Evolutionary conservation across 2,888 invertebrate genomes (phyloP).

Genomic region (Archips crataeganus): DNA sequence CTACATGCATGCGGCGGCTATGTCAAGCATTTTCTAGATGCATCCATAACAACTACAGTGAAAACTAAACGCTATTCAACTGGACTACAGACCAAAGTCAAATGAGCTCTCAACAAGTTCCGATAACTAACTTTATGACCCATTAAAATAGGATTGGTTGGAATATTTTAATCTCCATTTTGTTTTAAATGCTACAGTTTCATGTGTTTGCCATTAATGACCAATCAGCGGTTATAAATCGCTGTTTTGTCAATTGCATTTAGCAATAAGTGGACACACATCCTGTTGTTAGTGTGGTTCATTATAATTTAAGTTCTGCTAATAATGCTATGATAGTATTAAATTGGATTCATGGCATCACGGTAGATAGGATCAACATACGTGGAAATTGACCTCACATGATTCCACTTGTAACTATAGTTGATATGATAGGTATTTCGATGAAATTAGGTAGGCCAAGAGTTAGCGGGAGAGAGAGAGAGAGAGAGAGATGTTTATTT

Average conservation of each 20-base stretch:
- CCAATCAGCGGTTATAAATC: conserved; percentile 8
- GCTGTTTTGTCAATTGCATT: not conserved
- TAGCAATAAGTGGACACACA: not conserved
- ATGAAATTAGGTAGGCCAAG: too few relatives aligned
- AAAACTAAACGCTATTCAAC: not conserved
- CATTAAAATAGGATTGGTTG: conserved; percentile 10
- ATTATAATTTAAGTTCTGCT: not conserved
- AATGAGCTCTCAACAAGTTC: not conserved
- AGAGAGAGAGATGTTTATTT: too few relatives aligned
- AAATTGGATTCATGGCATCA: not conserved
- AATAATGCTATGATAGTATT: conserved; percentile 1
- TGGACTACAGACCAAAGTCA: not conserved
- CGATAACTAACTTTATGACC: not conserved
- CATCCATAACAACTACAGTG: not conserved
- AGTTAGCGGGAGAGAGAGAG: too few relatives aligned
- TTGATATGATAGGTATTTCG: too few relatives aligned
- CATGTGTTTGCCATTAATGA: conserved; percentile 6
- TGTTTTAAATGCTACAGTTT: not conserved
- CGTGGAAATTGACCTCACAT: not conserved
- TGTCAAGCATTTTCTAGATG: conserved; percentile 33
- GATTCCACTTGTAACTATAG: not conserved
- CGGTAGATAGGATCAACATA: not conserved
- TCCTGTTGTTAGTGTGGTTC: conserved; percentile 15
- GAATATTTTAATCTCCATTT: not conserved
- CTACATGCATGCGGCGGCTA: conserved; percentile 17